These are phyloP conservation scores for Eunapius fragilis DNA, from an alignment of 37 sponge, comb jelly and placozoan species.

Conservation along the genomic window DNA sequence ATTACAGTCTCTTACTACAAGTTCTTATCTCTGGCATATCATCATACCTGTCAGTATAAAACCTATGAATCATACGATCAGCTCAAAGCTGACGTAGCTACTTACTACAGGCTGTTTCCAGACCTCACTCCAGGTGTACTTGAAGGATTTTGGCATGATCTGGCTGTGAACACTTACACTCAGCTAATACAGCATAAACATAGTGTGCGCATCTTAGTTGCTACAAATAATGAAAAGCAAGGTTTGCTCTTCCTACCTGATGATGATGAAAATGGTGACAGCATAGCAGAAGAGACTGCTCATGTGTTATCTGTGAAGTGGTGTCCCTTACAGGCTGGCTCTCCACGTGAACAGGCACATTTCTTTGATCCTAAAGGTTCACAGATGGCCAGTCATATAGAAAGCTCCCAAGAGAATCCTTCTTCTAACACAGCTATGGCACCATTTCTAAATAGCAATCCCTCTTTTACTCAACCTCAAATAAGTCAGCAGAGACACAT, in stretches of 20 bases:
- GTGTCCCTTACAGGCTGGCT: background rate
- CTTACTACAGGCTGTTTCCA: conserved; percentile 57
- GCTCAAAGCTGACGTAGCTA: background rate
- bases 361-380: background rate
- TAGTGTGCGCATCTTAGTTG: background rate
- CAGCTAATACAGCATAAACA: conserved; percentile 11
- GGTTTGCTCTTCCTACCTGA: too few relatives aligned
- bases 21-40: conserved; percentile 19
- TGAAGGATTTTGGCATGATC: conserved; percentile 2
- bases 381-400: background rate
- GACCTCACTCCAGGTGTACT: background rate
- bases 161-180: conserved; percentile 6
- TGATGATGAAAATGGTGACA: background rate
- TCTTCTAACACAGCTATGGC: background rate
- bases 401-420: background rate
- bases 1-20: conserved; percentile 71
- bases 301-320: background rate
- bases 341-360: background rate
- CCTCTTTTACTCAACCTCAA: background rate
- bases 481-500: background rate
- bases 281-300: background rate
- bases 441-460: background rate
- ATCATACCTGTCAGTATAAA: background rate
- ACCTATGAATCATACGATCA: background rate
- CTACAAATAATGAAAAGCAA: background rate